A percentile compares a stretch with the other conserved stretches of the same genome.
phyloP scores from a whole-genome alignment of 92 coral and sea anemone species.

The Chrysogorgia sp. region DNA sequence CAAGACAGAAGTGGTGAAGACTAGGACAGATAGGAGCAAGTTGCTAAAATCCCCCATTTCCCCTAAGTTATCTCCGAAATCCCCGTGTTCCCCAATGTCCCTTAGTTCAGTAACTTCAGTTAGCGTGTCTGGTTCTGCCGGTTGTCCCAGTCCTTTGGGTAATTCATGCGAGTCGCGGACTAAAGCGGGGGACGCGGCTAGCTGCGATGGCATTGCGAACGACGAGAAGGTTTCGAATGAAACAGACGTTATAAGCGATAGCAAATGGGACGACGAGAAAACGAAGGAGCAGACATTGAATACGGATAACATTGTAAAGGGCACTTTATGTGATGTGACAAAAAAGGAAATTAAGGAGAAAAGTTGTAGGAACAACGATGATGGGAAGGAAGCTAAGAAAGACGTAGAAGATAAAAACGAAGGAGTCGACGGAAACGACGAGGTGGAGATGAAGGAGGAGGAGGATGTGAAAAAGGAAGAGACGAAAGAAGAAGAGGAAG shows the following conservation, averaged over 20 bases:
- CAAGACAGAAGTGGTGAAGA: background rate
- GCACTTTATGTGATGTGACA: conserved; percentile 37
- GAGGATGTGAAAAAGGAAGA: conserved; percentile 50
- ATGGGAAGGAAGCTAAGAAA: conserved; percentile 49
- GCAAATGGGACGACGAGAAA: conserved; percentile 41
- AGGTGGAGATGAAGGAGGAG: conserved; percentile 45
- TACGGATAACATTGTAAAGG: conserved; percentile 36
- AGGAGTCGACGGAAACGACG: conserved; percentile 39
- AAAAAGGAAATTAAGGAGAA: conserved; percentile 24
- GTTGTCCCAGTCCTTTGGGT: conserved; percentile 35
- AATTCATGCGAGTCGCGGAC: conserved; percentile 2
- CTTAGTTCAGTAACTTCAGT: conserved; percentile 28
- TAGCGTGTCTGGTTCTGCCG: conserved; percentile 34
- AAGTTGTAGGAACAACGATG: conserved; percentile 7
- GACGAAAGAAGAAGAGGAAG: conserved; percentile 26
- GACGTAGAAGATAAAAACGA: conserved; percentile 41
- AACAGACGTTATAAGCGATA: conserved; percentile 24
- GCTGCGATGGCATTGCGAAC: conserved; percentile 26
- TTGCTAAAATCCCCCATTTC: conserved; percentile 25
- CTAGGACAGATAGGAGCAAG: conserved; percentile 20
- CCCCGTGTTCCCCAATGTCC: conserved; percentile 27
- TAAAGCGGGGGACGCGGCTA: conserved; percentile 1
- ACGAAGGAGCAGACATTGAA: conserved; percentile 52
- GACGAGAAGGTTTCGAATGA: conserved; percentile 42
- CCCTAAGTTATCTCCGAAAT: conserved; percentile 6